These are phyloP conservation scores for Strigamia crassipes DNA, from an alignment of 2,888 invertebrate genomes.

Conservation along the genomic window DNA sequence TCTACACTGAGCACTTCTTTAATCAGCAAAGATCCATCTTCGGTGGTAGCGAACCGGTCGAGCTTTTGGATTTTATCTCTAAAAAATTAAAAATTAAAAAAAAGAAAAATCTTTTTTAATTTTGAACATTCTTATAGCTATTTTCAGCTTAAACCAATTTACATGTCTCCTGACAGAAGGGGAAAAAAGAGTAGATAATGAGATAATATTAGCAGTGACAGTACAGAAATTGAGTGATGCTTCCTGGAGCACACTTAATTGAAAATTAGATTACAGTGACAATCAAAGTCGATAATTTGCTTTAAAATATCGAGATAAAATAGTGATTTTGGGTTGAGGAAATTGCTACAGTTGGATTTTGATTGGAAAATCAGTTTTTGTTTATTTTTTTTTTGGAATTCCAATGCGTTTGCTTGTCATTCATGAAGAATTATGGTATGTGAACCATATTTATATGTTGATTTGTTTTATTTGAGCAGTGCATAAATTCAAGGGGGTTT, in stretches of 20 bases:
- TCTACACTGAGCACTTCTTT: constrained; percentile 47
- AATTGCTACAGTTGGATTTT: background rate
- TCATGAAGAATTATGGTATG: background rate
- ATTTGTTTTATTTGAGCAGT: background rate
- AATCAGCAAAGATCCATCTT: constrained; percentile 48
- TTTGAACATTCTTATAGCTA: background rate
- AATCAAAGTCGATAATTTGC: constrained; percentile 10
- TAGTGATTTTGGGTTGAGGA: background rate
- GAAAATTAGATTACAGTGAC: background rate
- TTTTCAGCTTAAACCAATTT: constrained; percentile 6
- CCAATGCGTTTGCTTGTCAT: background rate
- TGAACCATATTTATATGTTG: background rate
- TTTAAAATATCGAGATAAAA: background rate
- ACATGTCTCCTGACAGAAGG: background rate
- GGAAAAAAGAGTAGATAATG: background rate
- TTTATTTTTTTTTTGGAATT: background rate
- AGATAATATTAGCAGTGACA: constrained; percentile 12
- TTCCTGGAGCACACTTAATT: constrained; percentile 13
- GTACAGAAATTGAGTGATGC: constrained; percentile 10
- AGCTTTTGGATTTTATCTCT: background rate
- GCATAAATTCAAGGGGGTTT: background rate
- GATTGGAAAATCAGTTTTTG: background rate
- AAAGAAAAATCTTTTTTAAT: background rate
- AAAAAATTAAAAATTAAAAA: background rate
- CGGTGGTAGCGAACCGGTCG: constrained; percentile 36